Evolutionary conservation across 2,888 invertebrate species (phyloP), one percentile per base, ranked within the genome.

Genomic region (Neoascia interrupta): DNA sequence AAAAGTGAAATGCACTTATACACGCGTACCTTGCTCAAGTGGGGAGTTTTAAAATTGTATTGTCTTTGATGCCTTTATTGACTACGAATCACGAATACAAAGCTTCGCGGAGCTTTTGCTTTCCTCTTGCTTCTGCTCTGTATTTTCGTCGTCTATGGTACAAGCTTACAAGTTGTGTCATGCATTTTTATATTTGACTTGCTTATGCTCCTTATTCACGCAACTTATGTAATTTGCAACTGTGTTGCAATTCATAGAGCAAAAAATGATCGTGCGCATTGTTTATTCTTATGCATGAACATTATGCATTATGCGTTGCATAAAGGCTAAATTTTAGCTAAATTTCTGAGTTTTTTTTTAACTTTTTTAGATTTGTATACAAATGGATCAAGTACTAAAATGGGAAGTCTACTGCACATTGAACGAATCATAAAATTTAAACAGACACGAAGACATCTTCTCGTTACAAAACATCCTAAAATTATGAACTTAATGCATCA

Each of bases 1-100:
- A 79, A 79, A 79, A 79, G 79, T 79, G 79, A 79, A 79, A 79
- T 79, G 61, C 56, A 73, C 60, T 3, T 43, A 56, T 34, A 56
- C 76, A 64, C 19, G 15, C 47, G 47, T 5, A 6, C 47, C 3
- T n/a, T n/a, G n/a, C 10, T 13, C 36, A 31, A n/a, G 45, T 34
- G 41, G 13, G 31, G 21, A 34, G 37, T 8, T 10, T 54, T 56
- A 61, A 13, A 79, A 56, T 73, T n/a, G n/a, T n/a, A n/a, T n/a
- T n/a, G n/a, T n/a, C n/a, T n/a, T n/a, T n/a, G n/a, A n/a, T n/a
- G n/a, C n/a, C n/a, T n/a, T n/a, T n/a, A n/a, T n/a, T n/a, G n/a
- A n/a, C n/a, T n/a, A n/a, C n/a, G n/a, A n/a, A n/a, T n/a, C n/a
- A n/a, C n/a, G n/a, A n/a, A n/a, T n/a, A n/a, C n/a, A n/a, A n/a